Percentiles rank a stretch among this genome's conserved stretches.
These are phyloP conservation scores for Saccostrea cuccullata DNA, from an alignment of 1,140 invertebrate genomes.

Conservation along the genomic window DNA sequence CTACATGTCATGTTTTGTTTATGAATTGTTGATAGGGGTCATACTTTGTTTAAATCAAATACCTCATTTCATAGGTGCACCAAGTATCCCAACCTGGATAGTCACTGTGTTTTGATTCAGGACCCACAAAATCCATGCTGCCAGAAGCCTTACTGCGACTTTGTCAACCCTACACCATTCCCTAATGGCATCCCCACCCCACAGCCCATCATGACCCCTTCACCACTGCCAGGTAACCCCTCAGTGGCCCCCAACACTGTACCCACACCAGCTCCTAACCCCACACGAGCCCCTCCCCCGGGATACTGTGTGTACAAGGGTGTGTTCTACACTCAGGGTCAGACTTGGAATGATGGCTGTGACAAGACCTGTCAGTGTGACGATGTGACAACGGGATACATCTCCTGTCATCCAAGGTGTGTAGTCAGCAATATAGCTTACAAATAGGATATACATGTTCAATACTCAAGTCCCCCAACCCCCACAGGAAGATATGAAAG, in stretches of 20 bases:
- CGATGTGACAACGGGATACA: constrained; percentile 63
- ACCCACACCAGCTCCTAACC: constrained; percentile 31
- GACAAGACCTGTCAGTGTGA: constrained; percentile 62
- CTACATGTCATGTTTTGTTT: too few relatives aligned
- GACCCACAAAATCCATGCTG: constrained; percentile 68
- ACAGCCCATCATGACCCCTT: constrained; percentile 51
- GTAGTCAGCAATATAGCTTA: not conserved
- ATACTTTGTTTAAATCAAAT: not conserved
- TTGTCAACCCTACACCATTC: constrained; percentile 70
- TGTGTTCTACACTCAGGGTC: constrained; percentile 58
- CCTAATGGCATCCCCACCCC: constrained; percentile 67
- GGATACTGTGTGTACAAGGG: constrained; percentile 64
- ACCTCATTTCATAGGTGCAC: constrained; percentile 55
- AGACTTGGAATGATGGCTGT: constrained; percentile 63
- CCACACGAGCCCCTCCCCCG: constrained; percentile 11
- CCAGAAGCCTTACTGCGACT: constrained; percentile 69
- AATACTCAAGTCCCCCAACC: too few relatives aligned
- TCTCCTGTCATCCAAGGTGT: constrained; percentile 64
- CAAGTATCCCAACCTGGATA: constrained; percentile 62
- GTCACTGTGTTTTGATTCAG: constrained; percentile 65
- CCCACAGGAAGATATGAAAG: too few relatives aligned
- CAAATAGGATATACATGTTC: not conserved
- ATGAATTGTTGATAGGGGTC: too few relatives aligned
- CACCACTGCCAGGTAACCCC: constrained; percentile 51
- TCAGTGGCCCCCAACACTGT: constrained; percentile 46